Base-by-base conservation (phyloP, 2,113 vertebrate genomes). In the Urocolius indicus region DNA sequence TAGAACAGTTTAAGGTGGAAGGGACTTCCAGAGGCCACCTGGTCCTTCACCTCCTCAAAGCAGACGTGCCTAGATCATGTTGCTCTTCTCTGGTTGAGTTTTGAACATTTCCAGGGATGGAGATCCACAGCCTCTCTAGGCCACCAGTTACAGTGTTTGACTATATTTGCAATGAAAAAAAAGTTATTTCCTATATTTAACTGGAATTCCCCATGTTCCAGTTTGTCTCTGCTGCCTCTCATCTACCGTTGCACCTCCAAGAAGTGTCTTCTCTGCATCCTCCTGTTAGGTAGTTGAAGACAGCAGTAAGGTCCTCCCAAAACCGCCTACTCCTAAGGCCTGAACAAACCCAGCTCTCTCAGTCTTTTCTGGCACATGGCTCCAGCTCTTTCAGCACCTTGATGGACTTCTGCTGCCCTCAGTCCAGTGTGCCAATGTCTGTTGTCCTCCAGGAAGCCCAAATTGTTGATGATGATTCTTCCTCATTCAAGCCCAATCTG, bases 181-280 rank as follows among this genome's bases (percentile, higher is more conserved):
- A 59, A 75, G 45, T 1, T 1, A 10, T 48, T 80, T 69, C 45
- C 27, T 52, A 1, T 77, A 45, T 71, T 83, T 65, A 34, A 17
- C 15, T 52, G 29, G 32, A 27, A 66, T 72, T 77, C 51, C 45
- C 29, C 11, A 6, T 32, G n/a, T 87, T 72, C 23, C 7, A 9
- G n/a, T 54, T 43, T 57, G 21, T 49, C 30, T 51, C 26, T 14
- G 2, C 30, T 51, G 43, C 55, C 34, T 63, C 34, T 75, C 4
- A 5, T 59, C 72, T 87, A 5, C 66, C 0, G 1, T n/a, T 66
- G 30, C 1, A 2, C 52, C 24, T 83, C 38, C 29, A 17, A 46
- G 43, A n/a, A 57, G 27, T 9, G 20, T 32, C 46, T 41, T 72
- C 38, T 41, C n/a, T 38, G 5, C 21, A 16, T 12, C 38, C 38